Conservation (phyloP, 2,113 vertebrate genomes). For the Saimiri boliviensis region DNA sequence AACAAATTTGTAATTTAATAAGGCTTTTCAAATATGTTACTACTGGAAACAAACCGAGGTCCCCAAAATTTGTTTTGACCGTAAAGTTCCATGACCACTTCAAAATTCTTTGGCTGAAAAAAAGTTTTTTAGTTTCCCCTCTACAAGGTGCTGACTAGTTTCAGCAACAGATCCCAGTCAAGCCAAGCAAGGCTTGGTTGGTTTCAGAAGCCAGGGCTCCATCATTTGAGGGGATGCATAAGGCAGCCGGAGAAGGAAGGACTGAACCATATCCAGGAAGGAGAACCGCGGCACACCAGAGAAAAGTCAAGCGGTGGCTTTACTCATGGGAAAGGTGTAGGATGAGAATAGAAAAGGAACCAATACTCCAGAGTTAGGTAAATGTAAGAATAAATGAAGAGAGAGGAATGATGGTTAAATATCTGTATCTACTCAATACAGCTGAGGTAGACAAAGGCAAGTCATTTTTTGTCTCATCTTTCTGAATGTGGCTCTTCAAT, state of each 20-base stretch:
- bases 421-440: neutral
- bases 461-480: neutral
- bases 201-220: neutral
- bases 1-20: slow-evolving; percentile 27
- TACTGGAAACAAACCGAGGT: neutral
- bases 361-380: neutral
- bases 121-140: neutral
- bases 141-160: neutral
- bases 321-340: neutral
- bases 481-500: neutral
- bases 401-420: neutral
- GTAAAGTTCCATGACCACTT: slow-evolving; percentile 40
- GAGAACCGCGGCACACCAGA: neutral
- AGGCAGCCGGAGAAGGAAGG: neutral
- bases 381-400: neutral
- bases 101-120: neutral
- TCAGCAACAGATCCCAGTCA: neutral
- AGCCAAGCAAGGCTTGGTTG: neutral
- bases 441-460: neutral
- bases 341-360: neutral
- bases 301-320: neutral
- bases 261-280: neutral
- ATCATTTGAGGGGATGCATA: neutral
- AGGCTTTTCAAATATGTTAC: neutral
- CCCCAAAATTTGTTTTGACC: slow-evolving; percentile 18